Evolutionary conservation across 2,888 invertebrate species (phyloP), one percentile per base, ranked within the genome.

Genomic region (Eurois occulta): DNA sequence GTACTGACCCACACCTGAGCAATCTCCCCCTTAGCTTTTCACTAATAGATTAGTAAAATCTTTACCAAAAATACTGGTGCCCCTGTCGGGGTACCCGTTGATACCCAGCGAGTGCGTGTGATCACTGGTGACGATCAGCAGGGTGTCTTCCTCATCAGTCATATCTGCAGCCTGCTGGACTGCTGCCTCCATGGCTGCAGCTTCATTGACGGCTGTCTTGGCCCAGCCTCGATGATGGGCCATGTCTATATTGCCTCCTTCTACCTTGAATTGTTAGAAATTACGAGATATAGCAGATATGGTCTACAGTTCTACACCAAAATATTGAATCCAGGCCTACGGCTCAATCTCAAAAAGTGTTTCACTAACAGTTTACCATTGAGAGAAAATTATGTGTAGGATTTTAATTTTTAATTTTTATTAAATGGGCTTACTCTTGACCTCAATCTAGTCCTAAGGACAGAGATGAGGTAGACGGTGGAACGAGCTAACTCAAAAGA

Each of bases 221-320:
- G 98, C 98, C 80, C 97, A 97, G 28, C 98, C 98, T 2, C 98
- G 97, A 93, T 99, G 99, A 92, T 99, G 99, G 0, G 98, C 98
- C 92, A 98, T 98, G 94, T 99, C 99, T 81, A 99, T 98, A 89
- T 98, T 97, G 0, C 99, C 99, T 18, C 98, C 98, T 96, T 99
- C 99, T 43, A 99, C 98, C 98, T 98, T 81, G 5, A 87, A 88
- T 82, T 71, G 77, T 69, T 28, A 71, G 10, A 65, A 10, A 8
- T 13, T 11, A 5, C 64, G 24, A 21, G 35, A 46, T 35, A 41
- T 1, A 24, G 18, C 0, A 38, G 6, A 35, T n/a, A n/a, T 38
- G 24, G 78, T 32, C 16, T 13, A 13, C 21, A n/a, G 21, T 64
- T 32, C 13, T 24, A 8, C 16, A 21, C n/a, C 6, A 41, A 10